A percentile compares a stretch with the other conserved stretches of the same genome.
phyloP scores from a whole-genome alignment of 2,888 invertebrate genomes.

The Tetragonula carbonaria region DNA sequence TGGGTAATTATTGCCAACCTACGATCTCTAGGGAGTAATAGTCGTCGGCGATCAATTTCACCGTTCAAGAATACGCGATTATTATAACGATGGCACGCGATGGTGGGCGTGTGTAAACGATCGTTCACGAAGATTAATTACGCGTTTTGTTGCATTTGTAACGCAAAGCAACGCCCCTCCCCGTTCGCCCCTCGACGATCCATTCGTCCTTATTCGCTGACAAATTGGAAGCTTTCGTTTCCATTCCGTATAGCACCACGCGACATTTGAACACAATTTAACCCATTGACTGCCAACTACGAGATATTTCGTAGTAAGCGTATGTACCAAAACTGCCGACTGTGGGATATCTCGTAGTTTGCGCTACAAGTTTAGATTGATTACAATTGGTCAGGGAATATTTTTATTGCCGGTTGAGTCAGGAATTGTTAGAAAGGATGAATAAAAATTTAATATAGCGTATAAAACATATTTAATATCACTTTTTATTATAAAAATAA shows the following conservation, averaged over 20 bases:
- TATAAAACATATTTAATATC: too few relatives aligned
- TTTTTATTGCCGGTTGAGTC: too few relatives aligned
- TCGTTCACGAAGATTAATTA: slow-evolving; percentile 63
- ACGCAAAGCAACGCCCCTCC: slow-evolving; percentile 18
- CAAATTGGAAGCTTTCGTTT: slow-evolving; percentile 49
- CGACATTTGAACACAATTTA: background rate
- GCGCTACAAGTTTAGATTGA: too few relatives aligned
- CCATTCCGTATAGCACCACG: slow-evolving; percentile 6
- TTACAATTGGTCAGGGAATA: too few relatives aligned
- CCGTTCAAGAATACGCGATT: slow-evolving; percentile 53
- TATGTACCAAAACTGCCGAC: too few relatives aligned
- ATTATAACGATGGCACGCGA: slow-evolving; percentile 37
- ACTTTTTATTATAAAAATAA: too few relatives aligned
- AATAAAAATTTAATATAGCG: too few relatives aligned
- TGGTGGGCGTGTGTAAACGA: slow-evolving; percentile 60
- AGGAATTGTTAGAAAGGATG: too few relatives aligned
- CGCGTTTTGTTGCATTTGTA: slow-evolving; percentile 36
- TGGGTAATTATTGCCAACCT: slow-evolving; percentile 56
- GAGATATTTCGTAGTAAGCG: too few relatives aligned
- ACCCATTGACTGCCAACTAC: too few relatives aligned
- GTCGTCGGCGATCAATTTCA: slow-evolving; percentile 61
- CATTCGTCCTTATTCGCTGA: slow-evolving; percentile 48
- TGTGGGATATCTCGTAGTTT: too few relatives aligned
- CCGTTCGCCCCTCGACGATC: slow-evolving; percentile 30
- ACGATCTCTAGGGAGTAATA: slow-evolving; percentile 46